Evolutionary conservation across 2,888 invertebrate genomes (phyloP).

Genomic region (Drosophila mulleri): DNA sequence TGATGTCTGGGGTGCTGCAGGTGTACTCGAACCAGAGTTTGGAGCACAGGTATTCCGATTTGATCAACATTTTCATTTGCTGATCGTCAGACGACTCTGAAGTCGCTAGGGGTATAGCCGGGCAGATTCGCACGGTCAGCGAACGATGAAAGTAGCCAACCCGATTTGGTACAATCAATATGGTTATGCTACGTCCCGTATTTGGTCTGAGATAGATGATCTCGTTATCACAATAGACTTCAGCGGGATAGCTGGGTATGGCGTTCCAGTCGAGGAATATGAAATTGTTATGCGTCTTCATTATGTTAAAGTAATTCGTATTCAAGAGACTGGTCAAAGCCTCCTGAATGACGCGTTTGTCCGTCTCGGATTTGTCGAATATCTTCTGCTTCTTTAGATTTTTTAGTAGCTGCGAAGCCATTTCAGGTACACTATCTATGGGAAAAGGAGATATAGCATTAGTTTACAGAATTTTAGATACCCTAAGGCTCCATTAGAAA

Average conservation of each 20-base stretch:
- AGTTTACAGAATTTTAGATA: too few species aligned
- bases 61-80: constrained; percentile 45
- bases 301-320: constrained; percentile 71
- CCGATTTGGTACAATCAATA: constrained; percentile 79
- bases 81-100: constrained; percentile 40
- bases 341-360: constrained; percentile 73
- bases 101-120: constrained; percentile 29
- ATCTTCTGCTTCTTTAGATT: constrained; percentile 64
- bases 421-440: constrained; percentile 62
- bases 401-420: constrained; percentile 66
- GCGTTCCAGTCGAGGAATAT: constrained; percentile 80
- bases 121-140: constrained; percentile 76
- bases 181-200: constrained; percentile 73
- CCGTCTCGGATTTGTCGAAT: constrained; percentile 76
- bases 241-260: constrained; percentile 78
- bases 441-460: background rate
- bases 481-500: too few species aligned
- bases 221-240: constrained; percentile 79
- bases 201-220: constrained; percentile 79
- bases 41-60: constrained; percentile 67
- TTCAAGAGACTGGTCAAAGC: constrained; percentile 64
- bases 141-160: constrained; percentile 69
- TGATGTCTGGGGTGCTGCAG: constrained; percentile 72
- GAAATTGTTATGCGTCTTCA: constrained; percentile 73
- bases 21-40: constrained; percentile 76